Base-by-base conservation (phyloP, 2,113 vertebrate genomes). In the Poeciliopsis occidentalis region DNA sequence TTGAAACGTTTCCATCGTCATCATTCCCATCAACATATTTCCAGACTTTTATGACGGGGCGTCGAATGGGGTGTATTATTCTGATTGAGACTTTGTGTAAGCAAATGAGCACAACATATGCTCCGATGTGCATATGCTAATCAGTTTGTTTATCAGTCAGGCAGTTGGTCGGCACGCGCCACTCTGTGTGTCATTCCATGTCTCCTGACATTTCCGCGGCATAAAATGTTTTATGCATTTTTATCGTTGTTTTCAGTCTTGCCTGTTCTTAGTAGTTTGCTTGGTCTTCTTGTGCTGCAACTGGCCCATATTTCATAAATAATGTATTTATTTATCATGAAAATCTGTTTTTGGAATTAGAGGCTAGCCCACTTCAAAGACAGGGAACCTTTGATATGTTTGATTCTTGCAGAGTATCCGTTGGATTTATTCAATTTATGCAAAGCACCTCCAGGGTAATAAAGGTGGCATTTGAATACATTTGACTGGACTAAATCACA, bases 291-390 rank as follows among this genome's bases (percentile, higher is more conserved):
- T 79, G 79, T 80, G 79, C 80, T 82, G 78, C 62, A 85, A 87
- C 87, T 78, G 78, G 54, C 73, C 88, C 86, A 75, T 82, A 87
- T 89, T 92, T 94, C 93, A 95, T 95, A 94, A 94, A 95, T 95
- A 91, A 95, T 95, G 93, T 79, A 95, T 95, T 92, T 95, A 95
- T 94, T 94, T 95, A 95, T 94, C 94, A 92, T 87, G 91, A 92
- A 94, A 94, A 95, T 95, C 93, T 94, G 94, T 94, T 95, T 95
- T 95, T 92, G 91, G 93, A 95, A 95, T 94, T 95, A 95, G 89
- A 94, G 81, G 87, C 92, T 89, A 87, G 83, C 90, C 91, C 93
- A 95, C 94, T 94, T 95, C 94, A 95, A 95, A 95, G 94, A 94
- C 92, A 88, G 92, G 85, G 90, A 95, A 94, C 91, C 94, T 95